Base-by-base conservation (phyloP, 2,113 vertebrate genomes). In the Heliornis fulica region DNA sequence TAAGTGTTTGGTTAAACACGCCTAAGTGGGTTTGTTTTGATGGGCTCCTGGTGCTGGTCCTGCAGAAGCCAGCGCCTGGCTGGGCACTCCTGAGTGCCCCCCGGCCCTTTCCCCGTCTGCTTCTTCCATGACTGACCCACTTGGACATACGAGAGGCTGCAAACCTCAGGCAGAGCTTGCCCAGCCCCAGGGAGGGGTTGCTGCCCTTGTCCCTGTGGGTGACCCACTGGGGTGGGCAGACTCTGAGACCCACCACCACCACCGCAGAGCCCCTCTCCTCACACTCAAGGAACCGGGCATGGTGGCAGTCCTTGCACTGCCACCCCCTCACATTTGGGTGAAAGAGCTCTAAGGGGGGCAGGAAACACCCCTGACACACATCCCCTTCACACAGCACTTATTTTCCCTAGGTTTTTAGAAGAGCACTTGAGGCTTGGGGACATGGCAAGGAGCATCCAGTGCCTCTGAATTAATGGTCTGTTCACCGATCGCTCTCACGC, bases 1-100 rank as follows among this genome's bases (percentile, higher is more conserved):
- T 96, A 78, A 95, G 94, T 94, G 95, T 98, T 98, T 97, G 93
- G 93, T 98, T 96, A 97, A 97, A 74, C 90, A 68, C 0, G 92
- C 95, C 93, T 96, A 21, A 20, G 94, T 76, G 96, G 90, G 66
- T 96, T 95, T 96, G 89, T 95, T 97, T 96, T 84, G 90, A 56
- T 0, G 28, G 64, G 54, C 70, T 66, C 17, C 43, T 15, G 32
- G 60, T 46, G 68, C 83, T 72, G 83, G 41, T 41, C 48, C 46
- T 9, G 53, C 80, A 51, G 86, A 70, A 64, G 32, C n/a, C 89
- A 66, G 36, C 0, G 0, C 26, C 11, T 0, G 0, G 38, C 46
- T n/a, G 56, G 41, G 36, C 1, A 2, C 40, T n/a, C 29, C 28
- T 46, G 51, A 28, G 40, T 69, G 83, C 59, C 40, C n/a, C 45